Evolutionary conservation across 2,113 vertebrate species (phyloP), one percentile per base, ranked within the genome.

Genomic region (Campylomormyrus numenius): DNA sequence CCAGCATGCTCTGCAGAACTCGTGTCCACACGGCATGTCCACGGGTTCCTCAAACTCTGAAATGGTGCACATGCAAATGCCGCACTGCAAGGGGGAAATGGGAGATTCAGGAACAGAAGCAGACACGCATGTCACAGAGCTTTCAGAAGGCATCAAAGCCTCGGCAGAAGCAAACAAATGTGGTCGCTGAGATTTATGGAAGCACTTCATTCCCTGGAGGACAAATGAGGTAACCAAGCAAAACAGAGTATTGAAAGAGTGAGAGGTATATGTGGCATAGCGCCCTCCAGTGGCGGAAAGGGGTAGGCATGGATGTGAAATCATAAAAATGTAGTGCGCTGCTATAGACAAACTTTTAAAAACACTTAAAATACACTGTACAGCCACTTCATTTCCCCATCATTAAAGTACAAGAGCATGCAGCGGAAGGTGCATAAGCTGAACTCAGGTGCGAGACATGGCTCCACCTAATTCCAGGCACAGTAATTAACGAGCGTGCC

Each of bases 1-100:
- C 98, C 98, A 99, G 94, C 98, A 99, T 86, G 95, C 95, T 97
- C 98, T 96, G 96, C 98, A 99, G 93, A 99, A 99, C 91, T 98
- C 97, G 88, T 99, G 98, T 92, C 97, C 97, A 95, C 98, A 99
- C 87, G 98, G 96, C 95, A 99, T 97, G 92, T 99, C 97, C 93
- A 99, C 98, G 15, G 98, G 97, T 92, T 98, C 98, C 95, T 99
- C 98, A 94, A 99, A 99, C 83, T 98, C 93, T 80, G 97, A 97
- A 95, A 98, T 97, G 94, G 95, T 96, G 95, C 97, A 98, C 97
- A 99, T 97, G 94, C 98, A 99, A 93, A 99, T 99, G 90, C 98
- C 98, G 95, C 98, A 99, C 98, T 99, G 95, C 15, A 89, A 21
- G 42, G 87, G 58, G 31, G 90, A 90, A 89, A 91, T 88, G 90